Percentiles rank a stretch among this genome's conserved stretches.
phyloP scores from a whole-genome alignment of 2,888 invertebrate genomes.

The Leucophenga maculata region DNA sequence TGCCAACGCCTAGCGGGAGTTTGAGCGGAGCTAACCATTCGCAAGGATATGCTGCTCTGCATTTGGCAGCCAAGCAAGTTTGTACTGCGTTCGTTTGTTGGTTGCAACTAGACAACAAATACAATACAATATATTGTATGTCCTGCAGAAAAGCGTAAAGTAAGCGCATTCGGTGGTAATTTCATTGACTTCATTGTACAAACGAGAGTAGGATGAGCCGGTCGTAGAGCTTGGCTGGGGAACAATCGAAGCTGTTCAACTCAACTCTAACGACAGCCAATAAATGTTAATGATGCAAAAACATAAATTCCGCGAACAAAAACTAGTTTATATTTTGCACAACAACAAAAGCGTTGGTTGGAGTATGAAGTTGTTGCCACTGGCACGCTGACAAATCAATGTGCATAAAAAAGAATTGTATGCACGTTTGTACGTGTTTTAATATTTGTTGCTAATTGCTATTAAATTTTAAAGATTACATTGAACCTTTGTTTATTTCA shows the following conservation, averaged over 20 bases:
- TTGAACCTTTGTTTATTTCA: too few relatives aligned
- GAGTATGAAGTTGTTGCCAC: background rate
- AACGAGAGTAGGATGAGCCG: slow-evolving; percentile 17
- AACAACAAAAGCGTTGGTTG: too few relatives aligned
- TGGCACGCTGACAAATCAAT: background rate
- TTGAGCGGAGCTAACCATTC: background rate
- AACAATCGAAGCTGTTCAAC: slow-evolving; percentile 19
- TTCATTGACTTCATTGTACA: too few relatives aligned
- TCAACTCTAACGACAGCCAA: slow-evolving; percentile 56
- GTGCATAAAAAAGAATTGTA: too few relatives aligned
- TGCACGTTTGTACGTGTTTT: too few relatives aligned
- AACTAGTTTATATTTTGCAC: slow-evolving; percentile 6
- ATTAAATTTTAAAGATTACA: too few relatives aligned
- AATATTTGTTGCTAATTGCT: too few relatives aligned
- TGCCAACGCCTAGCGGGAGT: slow-evolving; percentile 33
- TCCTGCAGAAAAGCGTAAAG: too few relatives aligned
- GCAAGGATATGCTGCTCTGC: background rate
- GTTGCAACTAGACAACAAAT: background rate
- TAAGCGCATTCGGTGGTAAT: too few relatives aligned
- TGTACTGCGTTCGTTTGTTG: too few relatives aligned
- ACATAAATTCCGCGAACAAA: slow-evolving; percentile 37
- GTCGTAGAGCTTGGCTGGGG: too few relatives aligned
- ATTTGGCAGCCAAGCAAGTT: too few relatives aligned
- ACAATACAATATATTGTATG: background rate
- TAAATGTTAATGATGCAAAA: slow-evolving; percentile 53